Evolutionary conservation across 2,888 invertebrate genomes (phyloP).

Genomic region (Cactoblastis cactorum): DNA sequence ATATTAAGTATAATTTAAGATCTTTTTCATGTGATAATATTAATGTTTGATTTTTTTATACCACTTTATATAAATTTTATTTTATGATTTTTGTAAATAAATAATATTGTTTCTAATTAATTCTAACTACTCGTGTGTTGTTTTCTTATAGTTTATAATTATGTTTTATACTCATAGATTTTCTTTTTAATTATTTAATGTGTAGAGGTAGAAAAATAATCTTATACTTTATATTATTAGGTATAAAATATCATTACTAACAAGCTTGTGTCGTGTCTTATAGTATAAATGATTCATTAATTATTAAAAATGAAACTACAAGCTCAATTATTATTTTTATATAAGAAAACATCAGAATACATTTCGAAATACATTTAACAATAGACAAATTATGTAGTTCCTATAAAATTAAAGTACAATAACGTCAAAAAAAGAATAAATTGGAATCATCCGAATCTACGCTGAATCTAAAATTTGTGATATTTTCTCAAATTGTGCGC

Average conservation of each 20-base stretch:
- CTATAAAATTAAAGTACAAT: constrained; percentile 17
- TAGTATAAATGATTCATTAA: background rate
- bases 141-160: too few species aligned
- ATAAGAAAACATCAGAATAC: constrained; percentile 74
- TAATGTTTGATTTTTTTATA: background rate
- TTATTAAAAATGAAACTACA: constrained; percentile 40
- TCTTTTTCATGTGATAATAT: background rate
- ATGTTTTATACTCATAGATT: too few species aligned
- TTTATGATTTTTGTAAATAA: too few species aligned
- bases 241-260: too few species aligned
- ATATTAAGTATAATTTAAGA: background rate
- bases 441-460: constrained; percentile 31
- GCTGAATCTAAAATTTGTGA: constrained; percentile 33
- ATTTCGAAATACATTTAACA: constrained; percentile 70
- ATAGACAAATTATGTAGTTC: constrained; percentile 35
- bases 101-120: too few species aligned
- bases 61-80: too few species aligned
- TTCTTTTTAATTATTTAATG: too few species aligned
- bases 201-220: too few species aligned
- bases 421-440: constrained; percentile 19
- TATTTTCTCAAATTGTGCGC: constrained; percentile 49
- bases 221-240: too few species aligned
- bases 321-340: constrained; percentile 37
- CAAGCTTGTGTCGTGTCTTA: background rate
- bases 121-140: too few species aligned